Percentiles rank a stretch among this genome's conserved stretches.
phyloP scores from a whole-genome alignment of 2,113 vertebrate genomes.

The Neogale vison region DNA sequence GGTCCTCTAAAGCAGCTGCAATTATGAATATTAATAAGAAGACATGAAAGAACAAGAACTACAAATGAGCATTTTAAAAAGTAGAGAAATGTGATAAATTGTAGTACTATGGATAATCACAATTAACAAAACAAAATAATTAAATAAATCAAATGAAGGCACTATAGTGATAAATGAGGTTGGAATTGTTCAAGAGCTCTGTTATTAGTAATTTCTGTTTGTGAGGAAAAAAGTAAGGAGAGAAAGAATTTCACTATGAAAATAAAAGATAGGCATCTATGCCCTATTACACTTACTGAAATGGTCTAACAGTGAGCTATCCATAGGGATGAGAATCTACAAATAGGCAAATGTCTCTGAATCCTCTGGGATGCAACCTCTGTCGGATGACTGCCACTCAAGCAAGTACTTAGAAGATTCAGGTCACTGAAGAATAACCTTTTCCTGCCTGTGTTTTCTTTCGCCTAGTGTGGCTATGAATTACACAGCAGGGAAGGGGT shows the following conservation, averaged over 20 bases:
- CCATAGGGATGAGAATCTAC: background rate
- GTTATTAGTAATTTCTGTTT: slow-evolving; percentile 15
- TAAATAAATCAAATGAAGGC: slow-evolving; percentile 63
- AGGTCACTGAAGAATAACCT: slow-evolving; percentile 3
- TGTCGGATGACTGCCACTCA: background rate
- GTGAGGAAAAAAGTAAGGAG: background rate
- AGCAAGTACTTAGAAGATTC: slow-evolving; percentile 14
- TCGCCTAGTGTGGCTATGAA: background rate
- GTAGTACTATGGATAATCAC: slow-evolving; percentile 43
- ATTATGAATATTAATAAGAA: slow-evolving; percentile 70
- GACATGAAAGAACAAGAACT: slow-evolving; percentile 56
- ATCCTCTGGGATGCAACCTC: background rate
- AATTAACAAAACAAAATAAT: slow-evolving; percentile 74
- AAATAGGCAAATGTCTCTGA: slow-evolving; percentile 16
- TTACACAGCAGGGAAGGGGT: background rate
- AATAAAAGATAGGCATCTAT: background rate
- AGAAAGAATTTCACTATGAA: slow-evolving; percentile 2
- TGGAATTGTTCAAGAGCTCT: slow-evolving; percentile 51
- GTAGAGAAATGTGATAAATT: slow-evolving; percentile 65
- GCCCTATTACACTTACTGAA: background rate
- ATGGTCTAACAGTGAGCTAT: background rate
- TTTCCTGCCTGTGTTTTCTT: background rate
- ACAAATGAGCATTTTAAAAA: slow-evolving; percentile 66
- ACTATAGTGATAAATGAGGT: slow-evolving; percentile 58
- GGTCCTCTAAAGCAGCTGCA: slow-evolving; percentile 8